These are phyloP conservation scores for Centroberyx gerrardi DNA, from an alignment of 2,797 vertebrate species.

Conservation along the genomic window DNA sequence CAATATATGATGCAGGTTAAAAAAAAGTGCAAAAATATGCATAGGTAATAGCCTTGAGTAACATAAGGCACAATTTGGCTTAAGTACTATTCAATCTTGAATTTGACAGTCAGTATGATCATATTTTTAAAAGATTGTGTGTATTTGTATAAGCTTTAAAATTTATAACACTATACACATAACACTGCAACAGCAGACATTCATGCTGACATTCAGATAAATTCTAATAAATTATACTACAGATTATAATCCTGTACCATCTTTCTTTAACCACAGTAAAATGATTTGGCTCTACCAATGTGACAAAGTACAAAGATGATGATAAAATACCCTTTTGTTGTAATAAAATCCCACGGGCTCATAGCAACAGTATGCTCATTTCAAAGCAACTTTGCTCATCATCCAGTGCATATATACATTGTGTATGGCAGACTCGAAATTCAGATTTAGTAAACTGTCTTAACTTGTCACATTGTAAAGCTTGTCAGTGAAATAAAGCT, in stretches of 20 bases:
- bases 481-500: constrained; percentile 35
- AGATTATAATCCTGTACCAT: not conserved
- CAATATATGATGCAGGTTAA: constrained; percentile 15
- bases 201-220: constrained; percentile 3
- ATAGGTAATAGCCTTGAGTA: constrained; percentile 23
- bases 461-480: constrained; percentile 11
- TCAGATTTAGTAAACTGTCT: constrained; percentile 24
- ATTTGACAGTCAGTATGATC: not conserved
- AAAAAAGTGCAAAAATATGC: constrained; percentile 54
- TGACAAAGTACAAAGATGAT: not conserved
- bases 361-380: not conserved
- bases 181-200: constrained; percentile 35
- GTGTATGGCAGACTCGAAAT: constrained; percentile 1
- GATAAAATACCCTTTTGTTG: not conserved
- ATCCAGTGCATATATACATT: constrained; percentile 13
- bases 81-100: not conserved
- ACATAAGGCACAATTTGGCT: constrained; percentile 52
- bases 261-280: not conserved
- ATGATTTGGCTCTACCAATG: not conserved
- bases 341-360: constrained; percentile 25
- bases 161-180: not conserved
- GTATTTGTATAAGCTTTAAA: not conserved
- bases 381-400: constrained; percentile 28
- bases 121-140: not conserved
- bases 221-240: constrained; percentile 3